Evolutionary conservation across 2,797 vertebrate genomes (phyloP).

Genomic region (Lindbergichthys nudifrons): DNA sequence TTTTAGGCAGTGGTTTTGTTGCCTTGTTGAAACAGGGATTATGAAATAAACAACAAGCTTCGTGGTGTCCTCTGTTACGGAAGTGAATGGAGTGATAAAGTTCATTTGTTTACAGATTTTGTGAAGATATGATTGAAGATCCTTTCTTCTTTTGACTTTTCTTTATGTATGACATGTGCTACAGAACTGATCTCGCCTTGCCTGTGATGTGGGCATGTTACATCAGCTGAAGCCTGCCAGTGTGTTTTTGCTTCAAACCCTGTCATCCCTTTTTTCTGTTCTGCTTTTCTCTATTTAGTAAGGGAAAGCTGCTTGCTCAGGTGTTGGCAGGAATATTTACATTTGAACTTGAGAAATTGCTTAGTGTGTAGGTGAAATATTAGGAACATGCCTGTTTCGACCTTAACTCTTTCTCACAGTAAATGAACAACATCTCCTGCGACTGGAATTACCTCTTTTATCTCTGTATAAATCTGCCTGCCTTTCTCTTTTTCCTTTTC

Average conservation of each 20-base stretch:
- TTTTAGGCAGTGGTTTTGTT: too few species aligned
- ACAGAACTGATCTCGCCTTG: background rate
- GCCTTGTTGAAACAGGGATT: too few species aligned
- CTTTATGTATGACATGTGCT: constrained; percentile 1
- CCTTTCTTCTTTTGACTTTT: constrained; percentile 4
- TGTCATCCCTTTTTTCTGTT: constrained; percentile 53
- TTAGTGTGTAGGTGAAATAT: constrained; percentile 18
- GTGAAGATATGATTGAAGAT: constrained; percentile 48
- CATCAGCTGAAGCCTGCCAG: constrained; percentile 29
- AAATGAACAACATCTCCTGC: constrained; percentile 39
- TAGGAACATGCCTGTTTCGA: constrained; percentile 26
- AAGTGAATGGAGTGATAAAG: constrained; percentile 19
- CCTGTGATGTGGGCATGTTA: constrained; percentile 30
- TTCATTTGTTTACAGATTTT: constrained; percentile 46
- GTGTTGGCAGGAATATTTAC: constrained; percentile 34
- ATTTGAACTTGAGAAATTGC: constrained; percentile 38
- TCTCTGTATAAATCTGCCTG: constrained; percentile 55
- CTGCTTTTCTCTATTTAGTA: constrained; percentile 30
- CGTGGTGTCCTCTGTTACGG: constrained; percentile 17
- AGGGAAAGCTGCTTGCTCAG: constrained; percentile 38
- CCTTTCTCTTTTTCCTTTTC: constrained; percentile 12
- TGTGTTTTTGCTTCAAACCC: constrained; percentile 30
- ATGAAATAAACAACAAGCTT: background rate
- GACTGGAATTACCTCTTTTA: constrained; percentile 55
- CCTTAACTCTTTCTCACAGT: constrained; percentile 20